Evolutionary conservation across 2,797 vertebrate species (phyloP).

Genomic region (Danio albolineatus): DNA sequence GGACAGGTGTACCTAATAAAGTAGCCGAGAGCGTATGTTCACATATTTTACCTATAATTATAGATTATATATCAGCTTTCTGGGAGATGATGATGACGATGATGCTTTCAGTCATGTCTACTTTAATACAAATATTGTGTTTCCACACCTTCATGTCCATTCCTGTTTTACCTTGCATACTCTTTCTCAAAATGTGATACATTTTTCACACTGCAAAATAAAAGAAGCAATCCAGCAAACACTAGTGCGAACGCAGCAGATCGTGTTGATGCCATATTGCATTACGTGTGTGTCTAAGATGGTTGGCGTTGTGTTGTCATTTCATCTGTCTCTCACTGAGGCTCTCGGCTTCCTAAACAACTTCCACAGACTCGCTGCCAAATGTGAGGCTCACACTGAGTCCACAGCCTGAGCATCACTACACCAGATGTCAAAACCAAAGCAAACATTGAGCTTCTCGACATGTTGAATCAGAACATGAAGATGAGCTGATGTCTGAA

Average conservation of each 20-base stretch:
- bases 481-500: slow-evolving; percentile 68
- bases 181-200: background rate
- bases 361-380: slow-evolving; percentile 48
- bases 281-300: slow-evolving; percentile 14
- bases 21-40: too few species aligned
- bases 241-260: background rate
- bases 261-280: slow-evolving; percentile 7
- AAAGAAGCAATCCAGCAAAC: slow-evolving; percentile 5
- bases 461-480: slow-evolving; percentile 64
- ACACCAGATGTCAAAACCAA: slow-evolving; percentile 72
- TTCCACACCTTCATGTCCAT: background rate
- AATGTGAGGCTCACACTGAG: slow-evolving; percentile 30
- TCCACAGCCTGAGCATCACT: slow-evolving; percentile 65
- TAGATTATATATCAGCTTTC: too few species aligned
- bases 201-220: background rate
- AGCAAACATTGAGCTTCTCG: slow-evolving; percentile 65
- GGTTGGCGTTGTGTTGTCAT: slow-evolving; percentile 3
- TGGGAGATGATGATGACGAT: too few species aligned
- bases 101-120: background rate
- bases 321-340: slow-evolving; percentile 59
- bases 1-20: too few species aligned
- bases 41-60: too few species aligned
- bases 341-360: slow-evolving; percentile 39
- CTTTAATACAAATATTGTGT: too few species aligned
- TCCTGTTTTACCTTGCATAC: background rate